Evolutionary conservation across 2,797 vertebrate genomes (phyloP).

Genomic region (Fringilla coelebs): DNA sequence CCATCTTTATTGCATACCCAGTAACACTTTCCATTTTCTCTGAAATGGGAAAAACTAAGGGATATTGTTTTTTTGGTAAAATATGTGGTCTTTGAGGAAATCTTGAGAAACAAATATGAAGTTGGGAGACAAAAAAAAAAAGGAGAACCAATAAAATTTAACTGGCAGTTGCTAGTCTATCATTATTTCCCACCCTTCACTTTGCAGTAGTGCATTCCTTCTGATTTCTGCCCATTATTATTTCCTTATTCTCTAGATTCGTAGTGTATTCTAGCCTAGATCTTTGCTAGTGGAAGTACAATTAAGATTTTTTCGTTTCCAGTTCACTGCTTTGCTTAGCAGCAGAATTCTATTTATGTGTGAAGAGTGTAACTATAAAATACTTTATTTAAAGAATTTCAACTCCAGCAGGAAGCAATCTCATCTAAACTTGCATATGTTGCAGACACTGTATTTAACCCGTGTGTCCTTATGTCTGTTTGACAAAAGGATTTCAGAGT

Average conservation of each 20-base stretch:
- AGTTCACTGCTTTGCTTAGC: not conserved
- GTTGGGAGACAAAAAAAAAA: not conserved
- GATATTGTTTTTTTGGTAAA: not conserved
- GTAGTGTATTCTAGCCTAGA: not conserved
- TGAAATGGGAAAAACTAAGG: not conserved
- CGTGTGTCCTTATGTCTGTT: not conserved
- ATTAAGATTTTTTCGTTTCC: not conserved
- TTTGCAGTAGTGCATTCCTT: not conserved
- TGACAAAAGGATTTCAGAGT: not conserved
- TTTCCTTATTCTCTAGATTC: not conserved
- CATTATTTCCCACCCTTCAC: not conserved
- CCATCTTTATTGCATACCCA: not conserved
- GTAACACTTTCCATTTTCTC: not conserved
- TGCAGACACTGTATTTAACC: not conserved
- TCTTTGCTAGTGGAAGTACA: not conserved
- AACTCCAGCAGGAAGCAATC: not conserved
- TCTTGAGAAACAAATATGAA: not conserved
- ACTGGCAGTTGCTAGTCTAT: not conserved
- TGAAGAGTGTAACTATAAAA: not conserved
- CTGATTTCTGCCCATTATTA: not conserved
- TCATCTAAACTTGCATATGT: not conserved
- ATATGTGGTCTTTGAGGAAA: not conserved
- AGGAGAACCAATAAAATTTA: not conserved
- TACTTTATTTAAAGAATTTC: conserved; percentile 13
- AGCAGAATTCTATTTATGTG: not conserved